A percentile compares a stretch with the other conserved stretches of the same genome.
phyloP scores from a whole-genome alignment of 2,888 invertebrate species.

The Lithophane socia region DNA sequence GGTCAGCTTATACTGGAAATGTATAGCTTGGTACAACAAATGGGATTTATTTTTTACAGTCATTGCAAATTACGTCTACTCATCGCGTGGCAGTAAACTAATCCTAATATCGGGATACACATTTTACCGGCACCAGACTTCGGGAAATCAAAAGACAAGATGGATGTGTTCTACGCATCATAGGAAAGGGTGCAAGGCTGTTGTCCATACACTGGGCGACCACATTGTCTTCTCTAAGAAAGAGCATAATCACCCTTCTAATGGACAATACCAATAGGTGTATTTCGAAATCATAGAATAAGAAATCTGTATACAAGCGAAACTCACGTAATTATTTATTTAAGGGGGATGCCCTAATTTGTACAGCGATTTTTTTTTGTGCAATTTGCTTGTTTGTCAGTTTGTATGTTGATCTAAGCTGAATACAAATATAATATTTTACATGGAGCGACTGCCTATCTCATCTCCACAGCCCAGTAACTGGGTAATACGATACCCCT shows the following conservation, averaged over 20 bases:
- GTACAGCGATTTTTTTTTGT: no score
- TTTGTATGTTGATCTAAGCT: no score
- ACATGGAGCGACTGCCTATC: no score
- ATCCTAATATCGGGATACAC: conserved; percentile 42
- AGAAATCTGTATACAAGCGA: background rate
- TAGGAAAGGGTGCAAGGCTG: conserved; percentile 35
- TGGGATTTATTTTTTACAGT: background rate
- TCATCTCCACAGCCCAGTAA: no score
- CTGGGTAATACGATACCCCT: no score
- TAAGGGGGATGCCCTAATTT: no score
- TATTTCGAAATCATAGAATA: background rate
- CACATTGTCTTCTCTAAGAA: conserved; percentile 15
- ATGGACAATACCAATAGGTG: background rate
- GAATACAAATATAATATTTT: no score
- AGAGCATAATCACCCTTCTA: conserved; percentile 34
- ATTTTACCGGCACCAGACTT: conserved; percentile 23
- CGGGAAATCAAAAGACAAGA: background rate
- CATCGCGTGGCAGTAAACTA: conserved; percentile 31
- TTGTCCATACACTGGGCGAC: conserved; percentile 39
- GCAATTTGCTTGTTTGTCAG: no score
- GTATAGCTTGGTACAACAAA: no score
- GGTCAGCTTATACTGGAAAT: no score
- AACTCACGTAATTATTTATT: background rate
- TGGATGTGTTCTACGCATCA: conserved; percentile 50
- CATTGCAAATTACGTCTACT: conserved; percentile 32